Base-by-base conservation (phyloP, 2,888 invertebrate species). In the Mythimna impura region DNA sequence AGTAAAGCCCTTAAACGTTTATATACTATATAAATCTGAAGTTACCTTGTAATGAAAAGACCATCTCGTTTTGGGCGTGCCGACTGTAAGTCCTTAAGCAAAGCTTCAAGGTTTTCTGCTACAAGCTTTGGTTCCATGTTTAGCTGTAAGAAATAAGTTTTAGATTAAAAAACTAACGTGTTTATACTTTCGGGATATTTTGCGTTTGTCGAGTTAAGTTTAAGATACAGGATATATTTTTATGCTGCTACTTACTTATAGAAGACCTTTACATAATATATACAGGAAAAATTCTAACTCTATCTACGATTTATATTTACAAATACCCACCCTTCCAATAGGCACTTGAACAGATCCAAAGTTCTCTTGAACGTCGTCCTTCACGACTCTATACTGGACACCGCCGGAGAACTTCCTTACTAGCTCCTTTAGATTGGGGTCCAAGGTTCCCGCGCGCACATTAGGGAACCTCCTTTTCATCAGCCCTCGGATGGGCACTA, bases 391-490 rank as follows among this genome's bases (percentile, higher is more conserved):
- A 90, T 98, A 98, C 87, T 97, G 97, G 4, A 98, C 95, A 2
- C 98, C 98, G 68, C 97, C 94, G 0, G 97, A 94, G 84, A 98
- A 98, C 87, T 97, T 97, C 61, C 93, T 91, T 20, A 98, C 97
- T 87, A 98, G 93, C 5, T 91, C 93, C 0, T 89, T 91, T 0
- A 99, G 91, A 91, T 99, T 97, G 1, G 94, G 81, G 70, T 97
- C 97, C 30, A 99, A 89, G 1, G 98, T 98, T 55, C 98, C 98
- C 55, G 87, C 82, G 87, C 96, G 91, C 0, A 97, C 93, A 86
- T 96, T 97, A 0, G 99, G 99, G 92, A 98, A 98, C 86, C 97
- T 97, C 78, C 95, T 97, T 88, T 98, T 98, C 96, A 99, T 95
- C 61, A 99, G 89, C 3, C 98, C 99, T 79, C 98, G 96, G 72